Conservation (phyloP, 2,888 invertebrate species). For the Aspidiotus destructor region DNA sequence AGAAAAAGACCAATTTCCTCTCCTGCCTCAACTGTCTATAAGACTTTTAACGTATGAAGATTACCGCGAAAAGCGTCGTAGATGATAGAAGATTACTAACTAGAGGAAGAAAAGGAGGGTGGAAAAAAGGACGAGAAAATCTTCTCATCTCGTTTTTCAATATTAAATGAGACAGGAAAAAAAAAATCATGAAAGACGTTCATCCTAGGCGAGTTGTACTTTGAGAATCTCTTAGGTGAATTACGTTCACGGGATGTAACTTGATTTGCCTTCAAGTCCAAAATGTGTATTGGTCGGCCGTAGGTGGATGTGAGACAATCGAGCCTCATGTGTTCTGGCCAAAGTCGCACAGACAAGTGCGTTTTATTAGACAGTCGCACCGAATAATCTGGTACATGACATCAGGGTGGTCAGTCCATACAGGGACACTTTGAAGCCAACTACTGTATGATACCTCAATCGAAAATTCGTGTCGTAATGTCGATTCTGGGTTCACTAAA, state of each 20-base stretch:
- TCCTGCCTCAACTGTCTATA: neutral
- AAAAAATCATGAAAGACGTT: neutral
- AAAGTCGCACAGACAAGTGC: no score
- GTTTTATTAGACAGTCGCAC: no score
- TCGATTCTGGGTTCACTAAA: no score
- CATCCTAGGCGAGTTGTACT: neutral
- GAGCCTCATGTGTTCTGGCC: no score
- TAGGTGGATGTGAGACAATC: no score
- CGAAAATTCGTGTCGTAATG: no score
- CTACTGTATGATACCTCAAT: no score
- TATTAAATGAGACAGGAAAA: neutral
- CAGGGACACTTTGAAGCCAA: no score
- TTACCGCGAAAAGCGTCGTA: constrained; percentile 22
- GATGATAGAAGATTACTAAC: constrained; percentile 14
- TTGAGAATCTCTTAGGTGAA: neutral
- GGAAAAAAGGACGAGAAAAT: constrained; percentile 5
- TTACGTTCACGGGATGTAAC: neutral
- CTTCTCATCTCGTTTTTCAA: constrained; percentile 2
- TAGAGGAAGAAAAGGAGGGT: constrained; percentile 1
- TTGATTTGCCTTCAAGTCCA: no score
- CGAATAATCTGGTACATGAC: no score
- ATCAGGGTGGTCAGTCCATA: no score
- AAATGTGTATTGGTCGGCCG: no score
- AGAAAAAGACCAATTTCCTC: constrained; percentile 17
- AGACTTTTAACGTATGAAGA: constrained; percentile 28